phyloP scores from a whole-genome alignment of 1,140 invertebrate species.

The Nomia melanderi region DNA sequence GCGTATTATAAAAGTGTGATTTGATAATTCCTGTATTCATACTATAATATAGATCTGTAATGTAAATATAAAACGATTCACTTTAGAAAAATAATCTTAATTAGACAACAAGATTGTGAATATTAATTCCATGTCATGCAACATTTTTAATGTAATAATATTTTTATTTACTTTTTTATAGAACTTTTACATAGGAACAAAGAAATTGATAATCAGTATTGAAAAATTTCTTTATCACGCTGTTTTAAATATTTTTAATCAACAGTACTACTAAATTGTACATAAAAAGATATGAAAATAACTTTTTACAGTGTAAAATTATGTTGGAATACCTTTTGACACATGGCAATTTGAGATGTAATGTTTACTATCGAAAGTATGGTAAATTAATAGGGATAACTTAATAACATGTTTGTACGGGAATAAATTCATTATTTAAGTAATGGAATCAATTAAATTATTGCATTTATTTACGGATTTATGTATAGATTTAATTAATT shows the following conservation, averaged over 20 bases:
- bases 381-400: neutral
- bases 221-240: slow-evolving; percentile 1
- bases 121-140: slow-evolving; percentile 25
- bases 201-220: neutral
- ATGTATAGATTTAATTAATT: neutral
- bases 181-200: slow-evolving; percentile 21
- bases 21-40: slow-evolving; percentile 52
- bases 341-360: neutral
- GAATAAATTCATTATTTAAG: neutral
- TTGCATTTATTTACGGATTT: neutral
- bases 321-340: neutral
- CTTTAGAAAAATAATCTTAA: slow-evolving; percentile 28
- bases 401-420: neutral
- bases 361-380: neutral
- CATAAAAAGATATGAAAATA: slow-evolving; percentile 8
- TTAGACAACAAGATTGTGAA: slow-evolving; percentile 16
- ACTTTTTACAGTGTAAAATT: slow-evolving; percentile 25
- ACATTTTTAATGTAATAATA: slow-evolving; percentile 41
- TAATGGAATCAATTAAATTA: slow-evolving; percentile 1
- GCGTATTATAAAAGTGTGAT: slow-evolving; percentile 49
- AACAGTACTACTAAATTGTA: slow-evolving; percentile 3
- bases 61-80: slow-evolving; percentile 56
- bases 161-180: slow-evolving; percentile 36
- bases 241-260: slow-evolving; percentile 6
- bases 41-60: slow-evolving; percentile 41